These are phyloP conservation scores for Venturia canescens DNA, from an alignment of 1,140 invertebrate genomes.

Conservation along the genomic window DNA sequence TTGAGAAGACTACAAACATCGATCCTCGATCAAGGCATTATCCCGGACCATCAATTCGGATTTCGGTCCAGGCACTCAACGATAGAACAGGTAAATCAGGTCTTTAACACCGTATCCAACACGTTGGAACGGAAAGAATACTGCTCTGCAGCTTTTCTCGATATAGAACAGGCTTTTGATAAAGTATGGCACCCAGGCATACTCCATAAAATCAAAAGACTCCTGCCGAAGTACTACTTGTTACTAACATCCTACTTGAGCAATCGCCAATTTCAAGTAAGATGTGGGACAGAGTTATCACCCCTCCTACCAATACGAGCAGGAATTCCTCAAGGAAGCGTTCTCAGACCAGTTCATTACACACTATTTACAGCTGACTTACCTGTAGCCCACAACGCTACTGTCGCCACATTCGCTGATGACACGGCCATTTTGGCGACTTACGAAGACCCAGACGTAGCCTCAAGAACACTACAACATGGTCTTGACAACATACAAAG, in stretches of 20 bases:
- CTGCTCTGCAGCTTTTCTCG: constrained; percentile 31
- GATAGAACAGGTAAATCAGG: constrained; percentile 53
- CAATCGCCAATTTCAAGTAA: constrained; percentile 28
- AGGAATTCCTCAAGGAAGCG: constrained; percentile 58
- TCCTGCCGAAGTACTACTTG: neutral
- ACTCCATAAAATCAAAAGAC: neutral
- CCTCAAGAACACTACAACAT: constrained; percentile 56
- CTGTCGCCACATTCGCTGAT: constrained; percentile 59
- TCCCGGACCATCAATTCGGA: constrained; percentile 67
- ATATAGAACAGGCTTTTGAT: constrained; percentile 57
- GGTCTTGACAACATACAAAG: constrained; percentile 48
- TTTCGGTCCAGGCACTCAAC: constrained; percentile 63
- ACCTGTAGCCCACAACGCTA: constrained; percentile 48
- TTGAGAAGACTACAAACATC: constrained; percentile 57
- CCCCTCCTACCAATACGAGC: constrained; percentile 15
- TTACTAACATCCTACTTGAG: constrained; percentile 41
- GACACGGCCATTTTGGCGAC: constrained; percentile 56
- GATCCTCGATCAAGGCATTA: constrained; percentile 46
- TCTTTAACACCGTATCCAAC: constrained; percentile 41
- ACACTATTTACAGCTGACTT: constrained; percentile 58
- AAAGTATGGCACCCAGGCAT: constrained; percentile 27
- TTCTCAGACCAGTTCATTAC: constrained; percentile 56
- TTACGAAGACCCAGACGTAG: constrained; percentile 40
- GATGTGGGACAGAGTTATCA: neutral
- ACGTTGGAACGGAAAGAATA: constrained; percentile 43